Evolutionary conservation across 2,888 invertebrate genomes (phyloP), one percentile per base, ranked within the genome.

Genomic region (Phortica okadai): DNA sequence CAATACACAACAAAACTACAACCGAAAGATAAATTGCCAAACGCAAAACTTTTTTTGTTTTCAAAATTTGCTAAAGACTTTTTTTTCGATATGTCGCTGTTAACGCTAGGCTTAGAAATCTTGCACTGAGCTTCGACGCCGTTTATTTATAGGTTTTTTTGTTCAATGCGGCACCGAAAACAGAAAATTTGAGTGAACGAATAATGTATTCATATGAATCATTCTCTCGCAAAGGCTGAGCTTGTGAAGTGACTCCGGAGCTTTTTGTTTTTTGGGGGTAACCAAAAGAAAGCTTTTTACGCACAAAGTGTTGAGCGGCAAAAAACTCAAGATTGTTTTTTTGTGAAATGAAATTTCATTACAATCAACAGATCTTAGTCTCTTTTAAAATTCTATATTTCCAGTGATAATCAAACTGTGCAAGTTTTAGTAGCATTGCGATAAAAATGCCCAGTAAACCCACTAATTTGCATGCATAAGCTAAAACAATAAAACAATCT

Each of bases 81-180:
- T 10, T 45, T 10, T 45, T 45, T 45, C 70, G 83, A 75, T 77
- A 79, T 76, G 76, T 77, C 81, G 82, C 83, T 82, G 84, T 73
- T 81, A 79, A 79, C 84, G 84, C 83, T 83, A 82, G 85, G 85
- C 87, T 89, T 85, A 87, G 87, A 89, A 90, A 90, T 90, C 89
- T 90, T 86, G 83, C 84, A 90, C 89, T 90, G 89, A 88, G 85
- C 86, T 83, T 87, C 87, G 83, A 88, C 84, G 79, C 88, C 88
- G 85, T 89, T 90, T 90, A 90, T 89, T 90, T 91, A 90, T 90
- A 90, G 88, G 87, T 90, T 91, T 87, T 70, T 70, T 70, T 84
- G 84, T 21, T 21, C 21, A 21, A 21, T 83, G 82, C 78, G 8
- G 45, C n/a, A 59, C 25, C 5, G 21, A 21, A 59, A 21, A 59